phyloP scores from a whole-genome alignment of 2,888 invertebrate species.

The Erebia aethiops region DNA sequence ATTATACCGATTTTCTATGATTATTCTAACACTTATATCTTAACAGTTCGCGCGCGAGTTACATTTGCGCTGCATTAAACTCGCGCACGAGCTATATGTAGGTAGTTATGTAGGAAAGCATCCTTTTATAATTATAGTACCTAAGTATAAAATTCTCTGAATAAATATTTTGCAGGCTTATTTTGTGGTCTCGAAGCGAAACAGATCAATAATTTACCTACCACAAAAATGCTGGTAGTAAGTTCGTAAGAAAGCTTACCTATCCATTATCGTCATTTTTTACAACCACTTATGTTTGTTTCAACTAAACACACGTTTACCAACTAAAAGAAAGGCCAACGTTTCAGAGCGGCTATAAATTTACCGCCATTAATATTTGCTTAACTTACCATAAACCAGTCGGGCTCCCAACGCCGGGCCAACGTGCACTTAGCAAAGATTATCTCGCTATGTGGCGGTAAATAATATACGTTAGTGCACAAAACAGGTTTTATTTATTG shows the following conservation, averaged over 20 bases:
- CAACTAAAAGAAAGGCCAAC: conserved; percentile 39
- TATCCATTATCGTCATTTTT: conserved; percentile 19
- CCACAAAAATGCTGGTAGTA: not conserved
- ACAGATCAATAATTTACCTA: too few relatives aligned
- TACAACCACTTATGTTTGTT: conserved; percentile 19
- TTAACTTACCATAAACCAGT: conserved; percentile 68
- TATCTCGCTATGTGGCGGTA: conserved; percentile 62
- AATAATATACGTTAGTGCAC: conserved; percentile 61
- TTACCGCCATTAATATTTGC: conserved; percentile 69
- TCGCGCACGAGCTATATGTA: too few relatives aligned
- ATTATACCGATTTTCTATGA: too few relatives aligned
- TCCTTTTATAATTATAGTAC: too few relatives aligned
- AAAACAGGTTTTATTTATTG: conserved; percentile 27
- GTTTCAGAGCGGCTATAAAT: conserved; percentile 62
- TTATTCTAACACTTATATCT: too few relatives aligned
- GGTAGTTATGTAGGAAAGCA: too few relatives aligned
- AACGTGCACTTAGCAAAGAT: conserved; percentile 67
- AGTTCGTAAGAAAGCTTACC: not conserved
- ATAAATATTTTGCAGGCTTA: too few relatives aligned
- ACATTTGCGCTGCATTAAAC: too few relatives aligned
- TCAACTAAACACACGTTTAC: conserved; percentile 24
- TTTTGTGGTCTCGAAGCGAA: too few relatives aligned
- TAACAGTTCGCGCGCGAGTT: too few relatives aligned
- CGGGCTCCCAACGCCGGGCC: conserved; percentile 49
- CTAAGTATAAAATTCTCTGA: too few relatives aligned